phyloP scores from a whole-genome alignment of 35 echinoderm and acorn worm species.

The Eucidaris tribuloides region DNA sequence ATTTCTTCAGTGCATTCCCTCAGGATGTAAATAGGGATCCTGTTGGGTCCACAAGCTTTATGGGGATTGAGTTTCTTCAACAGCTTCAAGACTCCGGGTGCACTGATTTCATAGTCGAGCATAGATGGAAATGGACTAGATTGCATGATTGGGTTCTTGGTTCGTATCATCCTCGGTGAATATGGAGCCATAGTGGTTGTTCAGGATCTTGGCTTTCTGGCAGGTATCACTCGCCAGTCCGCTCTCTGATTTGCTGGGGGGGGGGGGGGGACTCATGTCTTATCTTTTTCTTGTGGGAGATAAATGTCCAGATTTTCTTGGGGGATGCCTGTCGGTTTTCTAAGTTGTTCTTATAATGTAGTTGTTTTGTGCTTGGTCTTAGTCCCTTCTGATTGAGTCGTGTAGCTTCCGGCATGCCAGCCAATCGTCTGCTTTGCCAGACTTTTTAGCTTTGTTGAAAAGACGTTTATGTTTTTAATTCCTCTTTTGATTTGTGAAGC shows the following conservation, averaged over 20 bases:
- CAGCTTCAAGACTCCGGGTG: not conserved
- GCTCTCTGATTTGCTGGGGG: not conserved
- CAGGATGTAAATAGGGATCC: not conserved
- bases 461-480: conserved; percentile 15
- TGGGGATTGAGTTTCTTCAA: conserved; percentile 16
- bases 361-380: not conserved
- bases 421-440: not conserved
- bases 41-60: not conserved
- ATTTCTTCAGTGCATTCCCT: not conserved
- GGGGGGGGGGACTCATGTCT: not conserved
- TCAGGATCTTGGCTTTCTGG: not conserved
- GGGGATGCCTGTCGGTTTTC: not conserved
- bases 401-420: not conserved
- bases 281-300: not conserved
- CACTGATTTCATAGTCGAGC: not conserved
- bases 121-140: not conserved
- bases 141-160: not conserved
- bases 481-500: conserved; percentile 1
- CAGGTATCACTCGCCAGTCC: not conserved
- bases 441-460: conserved; percentile 1
- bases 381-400: not conserved
- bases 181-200: too few relatives aligned
- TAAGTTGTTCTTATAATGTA: not conserved
- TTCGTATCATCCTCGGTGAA: not conserved
- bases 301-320: not conserved